Evolutionary conservation across 1,140 invertebrate genomes (phyloP).

Genomic region (Formica selysi): DNA sequence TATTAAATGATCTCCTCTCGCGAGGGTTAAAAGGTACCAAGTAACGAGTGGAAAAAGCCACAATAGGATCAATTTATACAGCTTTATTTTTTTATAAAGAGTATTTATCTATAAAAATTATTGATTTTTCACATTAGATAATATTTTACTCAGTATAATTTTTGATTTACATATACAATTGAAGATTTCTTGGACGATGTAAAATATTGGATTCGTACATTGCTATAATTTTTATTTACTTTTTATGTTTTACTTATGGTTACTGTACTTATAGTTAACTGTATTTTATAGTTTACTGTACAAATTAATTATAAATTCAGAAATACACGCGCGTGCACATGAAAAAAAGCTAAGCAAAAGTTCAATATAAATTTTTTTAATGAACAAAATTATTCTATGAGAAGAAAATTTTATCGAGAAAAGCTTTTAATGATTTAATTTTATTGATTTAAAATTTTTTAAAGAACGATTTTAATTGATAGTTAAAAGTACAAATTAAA

Average conservation of each 20-base stretch:
- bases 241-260: no score
- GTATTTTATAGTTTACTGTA: no score
- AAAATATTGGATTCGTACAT: no score
- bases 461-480: background rate
- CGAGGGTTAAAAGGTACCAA: background rate
- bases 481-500: background rate
- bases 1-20: constrained; percentile 42
- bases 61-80: background rate
- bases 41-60: background rate
- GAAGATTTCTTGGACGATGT: no score
- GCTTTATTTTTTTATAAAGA: background rate
- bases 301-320: background rate
- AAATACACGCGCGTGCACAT: background rate
- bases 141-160: no score
- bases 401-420: background rate
- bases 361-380: no score
- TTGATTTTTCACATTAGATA: no score
- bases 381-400: background rate
- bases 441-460: background rate
- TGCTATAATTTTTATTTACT: no score
- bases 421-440: background rate
- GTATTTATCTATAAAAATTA: background rate
- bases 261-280: no score
- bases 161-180: no score
- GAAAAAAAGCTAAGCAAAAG: background rate